A percentile compares a stretch with the other conserved stretches of the same genome.
Conservation (phyloP, 2,888 invertebrate species). For the Hyppa rectilinea region DNA sequence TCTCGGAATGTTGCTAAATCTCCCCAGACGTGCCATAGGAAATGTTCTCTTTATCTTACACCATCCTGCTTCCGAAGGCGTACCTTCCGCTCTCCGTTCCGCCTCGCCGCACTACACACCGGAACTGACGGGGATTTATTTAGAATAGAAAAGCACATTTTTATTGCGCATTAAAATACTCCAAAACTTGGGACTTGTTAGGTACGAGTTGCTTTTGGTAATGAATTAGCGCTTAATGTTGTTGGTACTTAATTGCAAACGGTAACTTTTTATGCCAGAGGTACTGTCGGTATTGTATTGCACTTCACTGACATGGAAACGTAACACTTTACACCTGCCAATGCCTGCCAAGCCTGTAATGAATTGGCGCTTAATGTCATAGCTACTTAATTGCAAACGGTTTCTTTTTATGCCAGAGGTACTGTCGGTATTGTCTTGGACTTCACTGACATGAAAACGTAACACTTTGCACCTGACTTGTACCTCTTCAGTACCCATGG, state of each 20-base stretch:
- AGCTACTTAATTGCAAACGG: background rate
- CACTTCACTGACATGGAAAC: background rate
- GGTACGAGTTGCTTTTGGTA: background rate
- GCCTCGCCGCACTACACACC: conserved; percentile 82
- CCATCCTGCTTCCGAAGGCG: conserved; percentile 88
- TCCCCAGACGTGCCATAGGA: conserved; percentile 88
- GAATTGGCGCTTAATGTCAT: background rate
- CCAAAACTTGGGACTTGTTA: conserved; percentile 28
- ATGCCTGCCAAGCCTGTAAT: too few species aligned
- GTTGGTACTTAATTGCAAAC: background rate
- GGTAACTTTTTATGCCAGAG: background rate
- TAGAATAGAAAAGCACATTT: conserved; percentile 79
- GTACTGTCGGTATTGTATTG: background rate
- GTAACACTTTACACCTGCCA: too few species aligned
- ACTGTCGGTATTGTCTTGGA: background rate
- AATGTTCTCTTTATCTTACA: conserved; percentile 90
- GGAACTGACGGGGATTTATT: conserved; percentile 86
- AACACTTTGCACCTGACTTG: background rate
- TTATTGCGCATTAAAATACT: conserved; percentile 65
- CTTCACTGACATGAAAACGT: background rate
- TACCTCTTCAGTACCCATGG: background rate
- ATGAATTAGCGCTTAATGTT: background rate
- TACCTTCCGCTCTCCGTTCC: conserved; percentile 86
- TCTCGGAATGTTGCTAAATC: conserved; percentile 87
- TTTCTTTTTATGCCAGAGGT: background rate